Conservation (phyloP, 2,888 invertebrate genomes). For the Scaptomyza reducta region DNA sequence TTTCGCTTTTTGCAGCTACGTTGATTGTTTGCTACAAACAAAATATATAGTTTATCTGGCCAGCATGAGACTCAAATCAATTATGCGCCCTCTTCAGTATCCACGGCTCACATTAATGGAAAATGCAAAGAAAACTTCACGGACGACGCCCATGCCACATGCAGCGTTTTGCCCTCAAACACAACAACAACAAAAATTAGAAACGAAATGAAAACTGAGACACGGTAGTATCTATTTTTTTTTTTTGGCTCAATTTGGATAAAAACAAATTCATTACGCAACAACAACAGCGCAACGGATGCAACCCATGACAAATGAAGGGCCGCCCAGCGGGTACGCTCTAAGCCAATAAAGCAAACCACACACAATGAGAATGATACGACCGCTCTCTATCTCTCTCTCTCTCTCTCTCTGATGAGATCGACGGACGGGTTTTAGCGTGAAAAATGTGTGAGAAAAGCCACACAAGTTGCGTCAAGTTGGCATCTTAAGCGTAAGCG, state of each 20-base stretch:
- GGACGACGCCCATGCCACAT: slow-evolving; percentile 59
- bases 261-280: slow-evolving; percentile 74
- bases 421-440: slow-evolving; percentile 48
- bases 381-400: background rate
- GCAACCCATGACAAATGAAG: slow-evolving; percentile 69
- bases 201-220: slow-evolving; percentile 53
- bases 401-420: background rate
- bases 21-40: background rate
- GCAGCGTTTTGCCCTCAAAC: slow-evolving; percentile 39
- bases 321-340: slow-evolving; percentile 58
- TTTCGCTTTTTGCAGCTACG: background rate
- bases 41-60: slow-evolving; percentile 43
- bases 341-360: slow-evolving; percentile 48
- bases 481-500: slow-evolving; percentile 48
- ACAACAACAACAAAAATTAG: slow-evolving; percentile 23
- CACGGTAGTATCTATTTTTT: slow-evolving; percentile 37
- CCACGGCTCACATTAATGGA: slow-evolving; percentile 64
- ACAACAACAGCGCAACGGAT: slow-evolving; percentile 40
- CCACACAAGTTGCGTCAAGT: slow-evolving; percentile 66
- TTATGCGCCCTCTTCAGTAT: slow-evolving; percentile 62
- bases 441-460: slow-evolving; percentile 77
- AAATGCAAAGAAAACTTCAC: slow-evolving; percentile 61
- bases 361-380: background rate
- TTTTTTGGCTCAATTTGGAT: slow-evolving; percentile 51
- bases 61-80: slow-evolving; percentile 68